Evolutionary conservation across 1,140 invertebrate species (phyloP).

Genomic region (Hormaphis cornu): DNA sequence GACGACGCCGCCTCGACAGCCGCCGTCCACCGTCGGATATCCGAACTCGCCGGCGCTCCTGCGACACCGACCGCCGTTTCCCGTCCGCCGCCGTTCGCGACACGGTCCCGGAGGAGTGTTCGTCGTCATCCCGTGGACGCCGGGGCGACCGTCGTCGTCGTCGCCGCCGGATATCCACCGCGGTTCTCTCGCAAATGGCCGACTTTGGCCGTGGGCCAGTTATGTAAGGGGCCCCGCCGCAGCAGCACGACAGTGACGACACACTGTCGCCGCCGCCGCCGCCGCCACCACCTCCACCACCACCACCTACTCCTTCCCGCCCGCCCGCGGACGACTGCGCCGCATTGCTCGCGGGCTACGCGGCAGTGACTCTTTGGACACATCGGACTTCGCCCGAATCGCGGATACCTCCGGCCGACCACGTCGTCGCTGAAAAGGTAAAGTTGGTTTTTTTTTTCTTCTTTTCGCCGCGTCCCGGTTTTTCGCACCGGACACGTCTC

Average conservation of each 20-base stretch:
- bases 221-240: constrained; percentile 27
- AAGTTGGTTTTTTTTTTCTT: not conserved
- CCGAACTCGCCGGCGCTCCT: not conserved
- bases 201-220: constrained; percentile 30
- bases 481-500: too few species aligned
- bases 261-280: constrained; percentile 10
- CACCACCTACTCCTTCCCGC: constrained; percentile 5
- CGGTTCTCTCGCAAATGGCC: constrained; percentile 22
- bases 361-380: constrained; percentile 11
- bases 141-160: not conserved
- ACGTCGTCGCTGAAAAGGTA: not conserved
- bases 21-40: not conserved
- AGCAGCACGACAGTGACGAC: constrained; percentile 27
- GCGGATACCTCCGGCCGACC: too few species aligned
- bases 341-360: constrained; percentile 13
- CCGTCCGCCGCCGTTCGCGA: not conserved
- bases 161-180: constrained; percentile 3
- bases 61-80: not conserved
- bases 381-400: not conserved
- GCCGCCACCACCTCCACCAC: too few species aligned
- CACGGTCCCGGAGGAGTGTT: not conserved
- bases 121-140: not conserved
- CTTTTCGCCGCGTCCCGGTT: not conserved
- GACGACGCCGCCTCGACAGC: not conserved
- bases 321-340: not conserved